Evolutionary conservation across 2,888 invertebrate genomes (phyloP), one percentile per base, ranked within the genome.

Genomic region (Himalopsyche tibetana): DNA sequence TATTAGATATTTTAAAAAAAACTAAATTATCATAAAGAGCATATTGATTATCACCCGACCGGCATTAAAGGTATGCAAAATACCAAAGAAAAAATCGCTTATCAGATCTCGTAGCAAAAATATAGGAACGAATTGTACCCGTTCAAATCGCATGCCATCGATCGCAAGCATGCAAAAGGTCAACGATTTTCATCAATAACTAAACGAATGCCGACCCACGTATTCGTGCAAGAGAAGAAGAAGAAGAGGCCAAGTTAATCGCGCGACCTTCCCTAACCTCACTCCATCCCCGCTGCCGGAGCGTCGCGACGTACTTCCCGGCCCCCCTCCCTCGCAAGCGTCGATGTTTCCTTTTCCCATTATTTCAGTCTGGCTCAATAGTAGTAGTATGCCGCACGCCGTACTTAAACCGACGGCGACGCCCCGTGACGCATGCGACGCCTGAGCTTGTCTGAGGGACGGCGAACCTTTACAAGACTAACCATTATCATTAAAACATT

Each of bases 341-440:
- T 74, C 74, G 38, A 74, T 74, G 38, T 38, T 74, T 74, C 74
- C 74, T 74, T 74, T 15, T 9, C 36, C 74, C 74, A 74, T 74
- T 74, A 74, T 38, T 36, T 36, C 74, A 15, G 74, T 74, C 74
- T 74, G 36, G 74, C 74, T 74, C 74, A 36, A 74, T 74, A 36
- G 74, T 74, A 36, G 36, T 74, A 51, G 51, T 45, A 28, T 28
- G 42, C 8, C 5, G 42, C 8, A 74, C 74, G 38, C 74, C 28
- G 74, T 36, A 36, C 74, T 38, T 38, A 74, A 51, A 74, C 28
- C 74, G 74, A 38, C 74, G 74, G 74, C 74, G 74, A 38, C 74
- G 74, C 74, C 74, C 74, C 74, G 74, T 74, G 74, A 74, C 74
- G 74, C 74, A 74, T 74, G 74, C 74, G 74, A 38, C 74, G 74